Base-by-base conservation (phyloP, 1,140 invertebrate genomes). In the Dinothrombium tinctorium region DNA sequence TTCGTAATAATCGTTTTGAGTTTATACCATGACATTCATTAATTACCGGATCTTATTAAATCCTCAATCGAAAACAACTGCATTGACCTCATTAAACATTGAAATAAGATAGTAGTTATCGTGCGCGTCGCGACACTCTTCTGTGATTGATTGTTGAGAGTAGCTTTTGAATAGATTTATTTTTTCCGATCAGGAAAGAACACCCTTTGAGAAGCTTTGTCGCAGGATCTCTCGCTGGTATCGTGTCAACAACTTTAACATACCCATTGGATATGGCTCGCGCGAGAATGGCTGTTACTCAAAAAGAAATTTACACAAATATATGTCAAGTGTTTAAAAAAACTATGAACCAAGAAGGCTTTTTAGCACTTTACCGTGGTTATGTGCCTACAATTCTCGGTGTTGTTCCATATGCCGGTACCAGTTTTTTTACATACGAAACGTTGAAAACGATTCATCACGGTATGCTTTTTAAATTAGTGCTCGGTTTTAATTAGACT, bases 391-490 rank as follows among this genome's bases (percentile, higher is more conserved):
- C 90, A 0, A 68, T 96, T 15, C 54, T 89, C 2, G 92, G 92
- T 2, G 83, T 90, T 0, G 79, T 96, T 51, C 87, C 87, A 0
- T 98, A 98, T 61, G 89, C 92, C 9, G 92, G 92, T 8, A 77
- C 76, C 35, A 89, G 84, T 31, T 99, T 99, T 61, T 95, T 82
- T 57, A 94, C 86, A 0, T 98, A 92, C 59, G 90, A 96, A 62
- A 77, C 78, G 17, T 62, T 94, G 4, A 96, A 95, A 61, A 37
- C 48, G 29, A 46, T 50, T 4, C 51, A 53, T 38, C 29, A 37
- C 45, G 50, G 49, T 50, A 44, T 37, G 42, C 23, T 19, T 14
- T 31, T 7, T 3, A 7, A 42, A 11, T 24, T 33, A 1, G 14
- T 11, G 11, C 23, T n/a, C n/a, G n/a, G n/a, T n/a, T n/a, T n/a